Percentiles rank a stretch among this genome's conserved stretches.
Evolutionary conservation across 2,797 vertebrate genomes (phyloP).

Genomic region (Heterohyrax brucei): DNA sequence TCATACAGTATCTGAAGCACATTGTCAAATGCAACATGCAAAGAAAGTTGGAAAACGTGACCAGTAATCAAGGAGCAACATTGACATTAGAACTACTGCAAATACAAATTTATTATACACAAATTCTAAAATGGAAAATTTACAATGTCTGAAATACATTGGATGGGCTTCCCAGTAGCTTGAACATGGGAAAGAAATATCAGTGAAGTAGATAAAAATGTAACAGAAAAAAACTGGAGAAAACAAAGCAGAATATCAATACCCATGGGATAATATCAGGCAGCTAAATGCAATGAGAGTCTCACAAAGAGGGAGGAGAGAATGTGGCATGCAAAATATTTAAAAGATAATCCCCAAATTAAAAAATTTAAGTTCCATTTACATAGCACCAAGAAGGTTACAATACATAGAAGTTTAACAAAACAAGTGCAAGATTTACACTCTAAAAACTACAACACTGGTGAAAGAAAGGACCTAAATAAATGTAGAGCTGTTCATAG

Average conservation of each 20-base stretch:
- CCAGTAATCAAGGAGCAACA: background rate
- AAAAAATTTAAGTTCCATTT: background rate
- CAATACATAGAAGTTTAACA: background rate
- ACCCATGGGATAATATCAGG: background rate
- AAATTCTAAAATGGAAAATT: slow-evolving; percentile 16
- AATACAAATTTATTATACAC: slow-evolving; percentile 4
- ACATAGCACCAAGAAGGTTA: background rate
- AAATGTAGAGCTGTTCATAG: slow-evolving; percentile 8
- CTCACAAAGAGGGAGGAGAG: background rate
- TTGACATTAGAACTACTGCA: background rate
- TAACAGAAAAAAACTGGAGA: background rate
- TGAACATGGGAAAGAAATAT: background rate
- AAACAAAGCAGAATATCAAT: background rate
- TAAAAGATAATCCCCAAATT: background rate
- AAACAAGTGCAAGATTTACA: background rate
- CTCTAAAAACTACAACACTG: background rate
- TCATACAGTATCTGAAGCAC: background rate
- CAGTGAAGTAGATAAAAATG: slow-evolving; percentile 23
- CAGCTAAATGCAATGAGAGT: background rate
- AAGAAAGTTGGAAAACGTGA: background rate
- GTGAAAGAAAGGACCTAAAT: background rate
- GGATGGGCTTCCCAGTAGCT: background rate
- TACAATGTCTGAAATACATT: background rate
- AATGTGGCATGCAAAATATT: background rate
- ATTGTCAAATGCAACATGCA: slow-evolving; percentile 2